A percentile compares a stretch with the other conserved stretches of the same genome.
Conservation (phyloP, 2,888 invertebrate species). For the Piscicola geometra region DNA sequence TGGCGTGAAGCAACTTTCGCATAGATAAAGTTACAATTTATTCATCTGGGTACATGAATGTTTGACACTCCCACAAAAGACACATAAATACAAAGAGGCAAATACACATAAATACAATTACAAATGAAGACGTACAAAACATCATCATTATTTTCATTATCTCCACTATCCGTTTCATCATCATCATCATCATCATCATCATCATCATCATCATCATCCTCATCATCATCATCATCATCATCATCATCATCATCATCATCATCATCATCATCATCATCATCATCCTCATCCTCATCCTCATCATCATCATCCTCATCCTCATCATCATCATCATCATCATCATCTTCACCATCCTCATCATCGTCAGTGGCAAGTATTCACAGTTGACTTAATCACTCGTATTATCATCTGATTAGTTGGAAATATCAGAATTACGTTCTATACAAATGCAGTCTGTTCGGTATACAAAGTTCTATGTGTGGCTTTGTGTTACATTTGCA, state of each 20-base stretch:
- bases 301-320: constrained; percentile 30
- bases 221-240: constrained; percentile 25
- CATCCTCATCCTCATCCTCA: constrained; percentile 31
- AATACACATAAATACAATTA: not conserved
- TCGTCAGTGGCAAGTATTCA: too few relatives aligned
- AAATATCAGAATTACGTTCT: too few relatives aligned
- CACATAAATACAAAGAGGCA: not conserved
- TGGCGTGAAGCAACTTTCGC: too few relatives aligned
- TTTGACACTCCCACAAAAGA: too few relatives aligned
- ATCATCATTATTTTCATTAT: not conserved
- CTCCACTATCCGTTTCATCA: not conserved
- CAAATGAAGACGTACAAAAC: not conserved
- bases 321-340: constrained; percentile 33
- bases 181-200: constrained; percentile 31
- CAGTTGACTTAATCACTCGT: too few relatives aligned
- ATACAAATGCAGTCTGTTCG: too few relatives aligned
- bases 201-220: constrained; percentile 34
- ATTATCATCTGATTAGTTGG: too few relatives aligned
- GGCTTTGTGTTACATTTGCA: too few relatives aligned
- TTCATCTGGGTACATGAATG: too few relatives aligned
- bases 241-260: constrained; percentile 32
- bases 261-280: constrained; percentile 36
- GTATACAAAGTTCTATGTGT: too few relatives aligned
- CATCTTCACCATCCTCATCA: constrained; percentile 35
- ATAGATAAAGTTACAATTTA: too few relatives aligned